Evolutionary conservation across 2,888 invertebrate species (phyloP).

Genomic region (Ornithoptera priamus): DNA sequence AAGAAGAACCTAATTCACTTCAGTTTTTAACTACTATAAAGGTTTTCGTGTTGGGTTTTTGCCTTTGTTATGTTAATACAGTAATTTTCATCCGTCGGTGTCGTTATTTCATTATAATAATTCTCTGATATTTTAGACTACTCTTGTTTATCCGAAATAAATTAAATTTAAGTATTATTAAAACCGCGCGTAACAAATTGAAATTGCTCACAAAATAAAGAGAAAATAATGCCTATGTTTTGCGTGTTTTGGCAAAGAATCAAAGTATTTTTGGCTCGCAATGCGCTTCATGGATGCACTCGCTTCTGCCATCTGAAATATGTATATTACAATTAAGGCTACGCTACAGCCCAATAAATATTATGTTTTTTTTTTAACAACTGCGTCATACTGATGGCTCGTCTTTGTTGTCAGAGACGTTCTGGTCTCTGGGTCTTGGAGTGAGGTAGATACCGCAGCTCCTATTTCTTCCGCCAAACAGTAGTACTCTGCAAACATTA

Average conservation of each 20-base stretch:
- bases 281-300: conserved; percentile 68
- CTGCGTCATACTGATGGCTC: background rate
- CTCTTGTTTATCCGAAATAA: background rate
- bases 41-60: no score
- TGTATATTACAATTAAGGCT: conserved; percentile 46
- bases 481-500: no score
- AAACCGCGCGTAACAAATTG: conserved; percentile 32
- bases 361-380: conserved; percentile 7
- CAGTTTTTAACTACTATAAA: no score
- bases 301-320: conserved; percentile 54
- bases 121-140: background rate
- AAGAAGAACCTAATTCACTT: no score
- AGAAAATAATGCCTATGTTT: conserved; percentile 56
- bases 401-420: no score
- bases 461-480: no score
- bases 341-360: conserved; percentile 30
- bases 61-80: background rate
- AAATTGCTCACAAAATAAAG: conserved; percentile 38
- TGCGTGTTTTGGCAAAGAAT: conserved; percentile 69
- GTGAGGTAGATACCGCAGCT: no score
- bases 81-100: background rate
- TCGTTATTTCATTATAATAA: conserved; percentile 27
- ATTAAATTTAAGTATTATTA: conserved; percentile 9
- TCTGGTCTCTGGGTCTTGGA: no score
- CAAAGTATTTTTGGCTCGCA: conserved; percentile 76